Conservation (phyloP, 1,140 invertebrate species). For the Drosophila ogumai region DNA sequence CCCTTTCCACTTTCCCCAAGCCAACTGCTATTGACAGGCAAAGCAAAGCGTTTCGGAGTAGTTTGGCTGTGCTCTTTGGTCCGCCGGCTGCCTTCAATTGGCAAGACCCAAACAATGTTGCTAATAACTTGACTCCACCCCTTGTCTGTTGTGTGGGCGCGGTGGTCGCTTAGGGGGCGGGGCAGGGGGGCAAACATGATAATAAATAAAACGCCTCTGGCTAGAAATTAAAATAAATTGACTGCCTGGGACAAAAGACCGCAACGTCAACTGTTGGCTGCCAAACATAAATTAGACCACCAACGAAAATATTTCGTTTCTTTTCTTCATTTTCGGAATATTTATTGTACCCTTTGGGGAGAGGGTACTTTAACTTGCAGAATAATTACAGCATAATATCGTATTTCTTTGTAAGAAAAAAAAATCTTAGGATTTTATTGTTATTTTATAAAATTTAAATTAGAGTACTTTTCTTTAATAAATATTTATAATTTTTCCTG, state of each 20-base stretch:
- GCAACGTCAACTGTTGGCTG: conserved; percentile 62
- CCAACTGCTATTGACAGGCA: conserved; percentile 65
- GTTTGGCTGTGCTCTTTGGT: conserved; percentile 30
- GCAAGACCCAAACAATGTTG: conserved; percentile 67
- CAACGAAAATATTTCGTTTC: conserved; percentile 44
- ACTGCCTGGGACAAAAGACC: conserved; percentile 72
- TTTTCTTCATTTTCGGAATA: neutral
- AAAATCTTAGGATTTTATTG: too few relatives aligned
- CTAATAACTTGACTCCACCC: conserved; percentile 66
- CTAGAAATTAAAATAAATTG: conserved; percentile 82
- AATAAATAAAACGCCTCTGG: conserved; percentile 78
- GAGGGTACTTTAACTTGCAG: neutral
- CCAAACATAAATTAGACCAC: conserved; percentile 49
- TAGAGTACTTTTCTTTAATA: too few relatives aligned
- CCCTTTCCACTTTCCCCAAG: conserved; percentile 5
- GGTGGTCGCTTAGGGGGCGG: neutral
- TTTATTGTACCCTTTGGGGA: neutral
- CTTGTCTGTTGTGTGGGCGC: conserved; percentile 32
- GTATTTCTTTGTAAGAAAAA: neutral
- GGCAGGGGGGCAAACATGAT: conserved; percentile 61
- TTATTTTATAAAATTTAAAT: too few relatives aligned
- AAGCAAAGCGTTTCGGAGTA: conserved; percentile 20
- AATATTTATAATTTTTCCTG: too few relatives aligned
- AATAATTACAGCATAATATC: neutral
- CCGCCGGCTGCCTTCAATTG: conserved; percentile 59